These are phyloP conservation scores for Lasioglossum malachurum DNA, from an alignment of 2,888 invertebrate genomes.

Conservation along the genomic window DNA sequence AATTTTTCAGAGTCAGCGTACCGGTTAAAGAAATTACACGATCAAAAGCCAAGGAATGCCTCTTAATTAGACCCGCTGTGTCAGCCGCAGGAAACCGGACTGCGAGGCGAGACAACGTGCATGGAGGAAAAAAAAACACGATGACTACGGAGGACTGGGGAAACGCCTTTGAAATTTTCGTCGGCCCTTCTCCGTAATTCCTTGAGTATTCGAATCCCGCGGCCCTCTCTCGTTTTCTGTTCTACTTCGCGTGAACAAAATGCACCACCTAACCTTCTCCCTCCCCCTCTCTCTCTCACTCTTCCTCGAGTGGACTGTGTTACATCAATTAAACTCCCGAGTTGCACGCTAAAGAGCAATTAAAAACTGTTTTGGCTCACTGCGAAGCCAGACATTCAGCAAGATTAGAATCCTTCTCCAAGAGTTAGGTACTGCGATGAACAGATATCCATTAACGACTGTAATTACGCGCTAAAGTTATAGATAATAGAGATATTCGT, in stretches of 20 bases:
- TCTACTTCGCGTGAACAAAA: conserved; percentile 16
- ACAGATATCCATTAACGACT: conserved; percentile 5
- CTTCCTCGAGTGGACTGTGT: not conserved
- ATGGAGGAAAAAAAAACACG: not conserved
- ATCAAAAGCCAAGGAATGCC: conserved; percentile 23
- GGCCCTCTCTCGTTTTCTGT: not conserved
- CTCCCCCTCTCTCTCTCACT: not conserved
- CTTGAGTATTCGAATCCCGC: conserved; percentile 3
- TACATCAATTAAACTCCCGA: not conserved
- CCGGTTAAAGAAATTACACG: conserved; percentile 29
- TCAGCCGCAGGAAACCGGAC: conserved; percentile 13
- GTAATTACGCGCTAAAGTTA: not conserved
- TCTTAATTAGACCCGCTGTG: conserved; percentile 32
- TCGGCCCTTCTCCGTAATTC: conserved; percentile 23
- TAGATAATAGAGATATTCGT: not conserved
- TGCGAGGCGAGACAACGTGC: conserved; percentile 5
- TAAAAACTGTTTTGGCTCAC: conserved; percentile 12
- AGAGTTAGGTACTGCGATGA: not conserved
- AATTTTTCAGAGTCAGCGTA: conserved; percentile 30
- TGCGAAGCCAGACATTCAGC: not conserved
- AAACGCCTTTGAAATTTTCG: conserved; percentile 1
- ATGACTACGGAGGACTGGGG: not conserved
- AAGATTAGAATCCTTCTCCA: not conserved
- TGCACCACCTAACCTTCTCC: not conserved
- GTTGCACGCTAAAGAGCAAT: conserved; percentile 13